Percentiles rank a stretch among this genome's conserved stretches.
Conservation (phyloP, 2,888 invertebrate species). For the Proisotoma minuta region DNA sequence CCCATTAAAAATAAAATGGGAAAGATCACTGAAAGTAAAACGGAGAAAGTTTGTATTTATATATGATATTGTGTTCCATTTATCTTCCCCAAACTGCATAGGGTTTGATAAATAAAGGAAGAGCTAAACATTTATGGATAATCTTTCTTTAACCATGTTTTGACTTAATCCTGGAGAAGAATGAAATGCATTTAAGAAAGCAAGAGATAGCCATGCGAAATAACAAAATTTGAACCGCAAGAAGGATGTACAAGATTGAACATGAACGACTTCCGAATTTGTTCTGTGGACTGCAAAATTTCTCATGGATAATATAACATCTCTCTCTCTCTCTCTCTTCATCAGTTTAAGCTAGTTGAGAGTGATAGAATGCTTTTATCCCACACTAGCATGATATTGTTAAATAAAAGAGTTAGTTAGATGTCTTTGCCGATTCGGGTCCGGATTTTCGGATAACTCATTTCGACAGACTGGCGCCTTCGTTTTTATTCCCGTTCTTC, state of each 20-base stretch:
- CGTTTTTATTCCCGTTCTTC: conserved; percentile 42
- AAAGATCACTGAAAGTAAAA: too few species aligned
- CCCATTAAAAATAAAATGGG: too few species aligned
- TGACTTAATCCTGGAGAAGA: too few species aligned
- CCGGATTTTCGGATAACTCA: conserved; percentile 47
- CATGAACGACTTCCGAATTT: conserved; percentile 41
- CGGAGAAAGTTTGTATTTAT: too few species aligned
- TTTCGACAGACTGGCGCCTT: conserved; percentile 48
- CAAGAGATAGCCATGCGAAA: too few species aligned
- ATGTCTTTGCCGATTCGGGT: conserved; percentile 29
- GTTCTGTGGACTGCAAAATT: conserved; percentile 37
- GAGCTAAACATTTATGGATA: too few species aligned
- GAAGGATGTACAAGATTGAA: conserved; percentile 27
- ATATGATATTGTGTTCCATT: too few species aligned
- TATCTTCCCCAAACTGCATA: too few species aligned
- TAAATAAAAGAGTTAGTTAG: background rate
- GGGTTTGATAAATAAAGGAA: too few species aligned
- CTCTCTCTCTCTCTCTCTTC: conserved; percentile 4
- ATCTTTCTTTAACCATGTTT: too few species aligned
- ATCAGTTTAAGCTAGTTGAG: conserved; percentile 2
- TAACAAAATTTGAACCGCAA: too few species aligned
- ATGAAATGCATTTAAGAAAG: too few species aligned
- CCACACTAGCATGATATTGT: background rate
- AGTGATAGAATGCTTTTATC: background rate
- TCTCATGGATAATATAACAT: conserved; percentile 14